Conservation (phyloP, 2,797 vertebrate species). For the Lithobates pipiens region DNA sequence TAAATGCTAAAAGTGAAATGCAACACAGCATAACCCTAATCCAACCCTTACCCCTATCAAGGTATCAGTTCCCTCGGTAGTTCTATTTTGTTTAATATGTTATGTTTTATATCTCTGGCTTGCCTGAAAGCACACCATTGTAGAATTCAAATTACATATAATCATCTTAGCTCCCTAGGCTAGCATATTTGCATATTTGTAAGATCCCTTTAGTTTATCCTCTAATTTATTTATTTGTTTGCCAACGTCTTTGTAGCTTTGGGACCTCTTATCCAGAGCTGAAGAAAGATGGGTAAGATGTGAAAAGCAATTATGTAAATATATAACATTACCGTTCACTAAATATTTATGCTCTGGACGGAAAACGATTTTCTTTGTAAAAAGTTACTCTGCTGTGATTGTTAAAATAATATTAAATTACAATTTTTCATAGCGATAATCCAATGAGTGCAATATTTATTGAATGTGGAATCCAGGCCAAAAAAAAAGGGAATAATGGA, state of each 20-base stretch:
- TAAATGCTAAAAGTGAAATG: not conserved
- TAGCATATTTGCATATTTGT: conserved; percentile 2
- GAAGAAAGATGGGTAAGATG: conserved; percentile 11
- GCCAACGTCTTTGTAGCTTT: conserved; percentile 5
- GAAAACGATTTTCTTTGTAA: conserved; percentile 1
- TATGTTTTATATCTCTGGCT: not conserved
- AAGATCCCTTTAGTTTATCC: not conserved
- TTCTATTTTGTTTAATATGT: no score
- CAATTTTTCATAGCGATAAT: not conserved
- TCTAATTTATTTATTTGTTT: conserved; percentile 32
- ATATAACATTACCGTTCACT: conserved; percentile 23
- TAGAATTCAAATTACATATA: not conserved
- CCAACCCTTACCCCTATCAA: not conserved
- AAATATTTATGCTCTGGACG: conserved; percentile 38
- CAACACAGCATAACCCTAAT: not conserved
- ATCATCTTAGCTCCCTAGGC: not conserved
- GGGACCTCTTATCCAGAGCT: not conserved
- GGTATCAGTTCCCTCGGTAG: no score
- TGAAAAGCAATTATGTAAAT: conserved; percentile 43
- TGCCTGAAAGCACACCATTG: not conserved
- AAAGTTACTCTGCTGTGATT: not conserved
- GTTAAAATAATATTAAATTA: not conserved
- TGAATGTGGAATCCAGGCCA: not conserved
- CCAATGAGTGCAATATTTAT: no score
- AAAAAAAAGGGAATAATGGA: not conserved